A percentile compares a stretch with the other conserved stretches of the same genome.
These are phyloP conservation scores for Pangasius sanitwongsei DNA, from an alignment of 2,797 vertebrate species.

Conservation along the genomic window DNA sequence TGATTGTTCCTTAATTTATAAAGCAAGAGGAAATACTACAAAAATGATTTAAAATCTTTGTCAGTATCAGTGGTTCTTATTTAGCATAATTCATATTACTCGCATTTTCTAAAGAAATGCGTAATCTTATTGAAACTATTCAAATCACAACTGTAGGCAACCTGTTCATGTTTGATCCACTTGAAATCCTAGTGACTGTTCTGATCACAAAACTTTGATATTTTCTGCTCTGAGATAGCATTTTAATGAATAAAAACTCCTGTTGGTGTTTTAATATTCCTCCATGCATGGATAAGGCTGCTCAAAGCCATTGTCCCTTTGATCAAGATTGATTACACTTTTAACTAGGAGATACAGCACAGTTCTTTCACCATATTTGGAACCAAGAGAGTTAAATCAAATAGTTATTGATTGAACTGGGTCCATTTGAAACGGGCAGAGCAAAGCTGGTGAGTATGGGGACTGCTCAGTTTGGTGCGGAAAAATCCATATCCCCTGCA, in stretches of 20 bases:
- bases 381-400: conserved; percentile 66
- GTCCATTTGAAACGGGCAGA: conserved; percentile 60
- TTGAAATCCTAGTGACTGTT: background rate
- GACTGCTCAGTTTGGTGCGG: conserved; percentile 61
- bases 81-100: background rate
- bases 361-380: conserved; percentile 52
- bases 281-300: background rate
- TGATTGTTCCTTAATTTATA: background rate
- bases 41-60: background rate
- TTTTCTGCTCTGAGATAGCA: background rate
- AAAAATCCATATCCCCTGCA: conserved; percentile 69
- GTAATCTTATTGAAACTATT: background rate
- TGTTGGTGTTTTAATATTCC: background rate
- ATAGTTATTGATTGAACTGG: conserved; percentile 71
- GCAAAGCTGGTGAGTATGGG: conserved; percentile 50
- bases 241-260: background rate
- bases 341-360: conserved; percentile 28
- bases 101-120: background rate
- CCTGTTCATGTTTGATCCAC: background rate
- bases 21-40: background rate
- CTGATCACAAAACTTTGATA: background rate
- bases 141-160: background rate
- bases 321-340: conserved; percentile 43
- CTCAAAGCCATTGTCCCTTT: conserved; percentile 26
- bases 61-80: background rate